Evolutionary conservation across 1,140 invertebrate genomes (phyloP).

Genomic region (Solenopsis invicta): DNA sequence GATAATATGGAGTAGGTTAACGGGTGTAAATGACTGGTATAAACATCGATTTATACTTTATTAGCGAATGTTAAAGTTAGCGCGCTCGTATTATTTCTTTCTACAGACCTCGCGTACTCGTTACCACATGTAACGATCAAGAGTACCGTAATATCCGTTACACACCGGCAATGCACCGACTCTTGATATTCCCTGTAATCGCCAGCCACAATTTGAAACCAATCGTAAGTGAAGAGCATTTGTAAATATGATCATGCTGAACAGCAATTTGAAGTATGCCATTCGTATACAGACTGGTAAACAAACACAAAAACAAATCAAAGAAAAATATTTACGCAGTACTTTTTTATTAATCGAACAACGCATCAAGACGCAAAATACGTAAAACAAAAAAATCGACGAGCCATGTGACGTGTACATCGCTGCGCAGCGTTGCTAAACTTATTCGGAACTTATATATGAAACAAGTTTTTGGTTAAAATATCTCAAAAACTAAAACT

Average conservation of each 20-base stretch:
- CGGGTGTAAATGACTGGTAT: conserved; percentile 36
- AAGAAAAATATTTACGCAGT: background rate
- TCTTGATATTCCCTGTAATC: conserved; percentile 53
- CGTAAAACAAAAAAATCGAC: too few species aligned
- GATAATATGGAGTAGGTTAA: conserved; percentile 49
- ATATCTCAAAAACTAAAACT: too few species aligned
- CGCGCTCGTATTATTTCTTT: conserved; percentile 45
- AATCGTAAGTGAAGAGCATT: conserved; percentile 49
- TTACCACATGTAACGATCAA: conserved; percentile 53
- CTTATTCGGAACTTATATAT: too few species aligned
- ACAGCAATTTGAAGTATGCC: conserved; percentile 11
- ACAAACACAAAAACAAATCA: background rate
- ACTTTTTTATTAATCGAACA: background rate
- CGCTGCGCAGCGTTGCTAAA: too few species aligned
- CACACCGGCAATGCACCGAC: conserved; percentile 43
- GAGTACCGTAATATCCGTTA: conserved; percentile 65
- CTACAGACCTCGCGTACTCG: conserved; percentile 33
- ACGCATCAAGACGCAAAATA: background rate
- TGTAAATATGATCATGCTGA: background rate
- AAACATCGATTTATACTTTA: conserved; percentile 39
- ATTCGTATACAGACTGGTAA: background rate
- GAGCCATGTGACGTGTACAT: too few species aligned
- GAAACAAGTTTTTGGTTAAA: too few species aligned
- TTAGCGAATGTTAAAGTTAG: conserved; percentile 44
- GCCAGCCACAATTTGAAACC: conserved; percentile 44